Evolutionary conservation across 2,113 vertebrate genomes (phyloP), one percentile per base, ranked within the genome.

Genomic region (Anguilla japonica): DNA sequence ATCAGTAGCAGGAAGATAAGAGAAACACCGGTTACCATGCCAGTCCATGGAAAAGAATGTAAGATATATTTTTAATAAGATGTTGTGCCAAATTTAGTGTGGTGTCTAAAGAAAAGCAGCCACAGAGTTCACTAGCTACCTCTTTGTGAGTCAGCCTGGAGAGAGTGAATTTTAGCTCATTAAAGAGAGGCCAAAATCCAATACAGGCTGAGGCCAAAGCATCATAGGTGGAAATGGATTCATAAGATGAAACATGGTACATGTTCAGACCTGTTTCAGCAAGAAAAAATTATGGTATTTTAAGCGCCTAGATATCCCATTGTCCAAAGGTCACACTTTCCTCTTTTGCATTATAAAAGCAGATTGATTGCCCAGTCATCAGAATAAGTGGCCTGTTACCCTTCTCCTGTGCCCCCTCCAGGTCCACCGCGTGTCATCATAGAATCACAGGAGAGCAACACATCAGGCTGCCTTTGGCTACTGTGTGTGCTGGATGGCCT

Each of bases 381-480:
- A 53, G 13, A 53, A 53, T 14, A 53, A 53, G 50, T 53, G 50
- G 13, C 50, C 3, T 63, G 5, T 4, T 6, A 29, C n/a, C n/a
- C 8, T 75, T n/a, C 22, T 29, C 8, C 67, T 75, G 5, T 75
- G 67, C 0, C 18, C 40, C 8, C 56, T 83, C 7, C 53, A 89
- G 13, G n/a, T 84, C 3, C 13, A 83, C 34, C 41, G 75, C 50
- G 15, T 88, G 56, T 89, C 41, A 81, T n/a, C 2, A 43, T 92
- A 82, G 22, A 87, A 86, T 22, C 0, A 40, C 39, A 82, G 41
- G 81, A 85, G 82, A 89, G 34, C 83, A 83, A 22, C 83, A 7
- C 78, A 63, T 0, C 2, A 60, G 81, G 0, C 43, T 92, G 91
- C 82, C 4, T 91, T 4, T 79, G 75, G 80, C 88, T 91, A 83